Evolutionary conservation across 2,797 vertebrate genomes (phyloP).

Genomic region (Borostomias antarcticus): DNA sequence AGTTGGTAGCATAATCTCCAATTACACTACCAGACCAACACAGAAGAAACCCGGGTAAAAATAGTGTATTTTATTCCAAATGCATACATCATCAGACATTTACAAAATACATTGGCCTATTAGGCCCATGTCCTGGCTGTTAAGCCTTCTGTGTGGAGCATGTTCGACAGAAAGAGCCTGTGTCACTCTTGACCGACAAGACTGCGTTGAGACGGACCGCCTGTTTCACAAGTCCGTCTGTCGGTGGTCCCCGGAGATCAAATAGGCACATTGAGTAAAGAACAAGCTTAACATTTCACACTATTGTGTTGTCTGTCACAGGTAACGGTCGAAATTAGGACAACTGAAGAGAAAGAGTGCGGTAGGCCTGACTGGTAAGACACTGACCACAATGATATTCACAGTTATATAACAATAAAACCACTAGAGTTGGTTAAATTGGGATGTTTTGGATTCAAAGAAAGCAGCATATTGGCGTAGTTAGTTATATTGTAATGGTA

Average conservation of each 20-base stretch:
- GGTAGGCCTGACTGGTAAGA: not conserved
- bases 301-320: not conserved
- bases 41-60: slow-evolving; percentile 56
- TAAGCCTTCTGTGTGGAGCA: too few relatives aligned
- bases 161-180: slow-evolving; percentile 30
- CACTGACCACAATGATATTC: not conserved
- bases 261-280: slow-evolving; percentile 67
- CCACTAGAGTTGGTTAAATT: not conserved
- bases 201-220: too few relatives aligned
- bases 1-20: too few relatives aligned
- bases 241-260: slow-evolving; percentile 50
- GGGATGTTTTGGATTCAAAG: not conserved
- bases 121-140: too few relatives aligned
- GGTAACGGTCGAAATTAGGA: not conserved
- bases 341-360: not conserved
- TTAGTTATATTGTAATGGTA: not conserved
- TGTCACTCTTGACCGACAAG: slow-evolving; percentile 16
- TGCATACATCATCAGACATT: slow-evolving; percentile 57
- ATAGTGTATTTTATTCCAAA: slow-evolving; percentile 73
- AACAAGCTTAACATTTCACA: slow-evolving; percentile 22
- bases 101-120: slow-evolving; percentile 71
- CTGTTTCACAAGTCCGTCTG: too few relatives aligned
- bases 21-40: not conserved
- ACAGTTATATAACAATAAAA: not conserved
- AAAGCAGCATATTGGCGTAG: slow-evolving; percentile 5